Evolutionary conservation across 2,888 invertebrate species (phyloP).

Genomic region (Drosophila neotestacea): DNA sequence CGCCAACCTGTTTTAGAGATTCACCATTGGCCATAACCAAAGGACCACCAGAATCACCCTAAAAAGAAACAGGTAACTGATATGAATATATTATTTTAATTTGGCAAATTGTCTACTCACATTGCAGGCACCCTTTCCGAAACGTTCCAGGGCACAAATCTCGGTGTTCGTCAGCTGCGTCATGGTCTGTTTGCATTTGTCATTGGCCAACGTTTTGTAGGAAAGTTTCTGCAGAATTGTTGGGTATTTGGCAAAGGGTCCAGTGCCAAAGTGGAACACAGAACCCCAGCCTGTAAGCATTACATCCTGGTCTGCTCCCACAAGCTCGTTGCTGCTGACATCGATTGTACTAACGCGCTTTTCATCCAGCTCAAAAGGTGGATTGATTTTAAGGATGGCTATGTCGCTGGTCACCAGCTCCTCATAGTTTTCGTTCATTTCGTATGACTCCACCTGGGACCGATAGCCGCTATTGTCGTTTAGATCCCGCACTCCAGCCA

Average conservation of each 20-base stretch:
- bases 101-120: conserved; percentile 62
- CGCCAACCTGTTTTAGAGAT: conserved; percentile 81
- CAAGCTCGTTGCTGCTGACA: conserved; percentile 72
- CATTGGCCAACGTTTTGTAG: conserved; percentile 82
- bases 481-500: conserved; percentile 78
- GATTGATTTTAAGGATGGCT: conserved; percentile 82
- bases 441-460: conserved; percentile 75
- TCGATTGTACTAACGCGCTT: conserved; percentile 85
- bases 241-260: conserved; percentile 81
- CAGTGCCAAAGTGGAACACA: conserved; percentile 80
- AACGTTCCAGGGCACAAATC: conserved; percentile 83
- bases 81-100: background rate
- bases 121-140: conserved; percentile 84
- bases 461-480: conserved; percentile 70
- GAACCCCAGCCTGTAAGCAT: conserved; percentile 84
- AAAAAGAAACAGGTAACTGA: background rate
- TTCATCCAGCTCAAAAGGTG: conserved; percentile 76
- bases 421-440: conserved; percentile 82
- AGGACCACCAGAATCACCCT: conserved; percentile 85
- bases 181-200: conserved; percentile 77
- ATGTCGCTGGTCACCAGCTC: conserved; percentile 83
- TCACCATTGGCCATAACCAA: conserved; percentile 81
- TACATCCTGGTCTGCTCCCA: conserved; percentile 77
- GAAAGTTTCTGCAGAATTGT: conserved; percentile 78
- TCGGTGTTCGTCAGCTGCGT: conserved; percentile 83